These are phyloP conservation scores for Oryzias woworae DNA, from an alignment of 2,113 vertebrate species.

Conservation along the genomic window DNA sequence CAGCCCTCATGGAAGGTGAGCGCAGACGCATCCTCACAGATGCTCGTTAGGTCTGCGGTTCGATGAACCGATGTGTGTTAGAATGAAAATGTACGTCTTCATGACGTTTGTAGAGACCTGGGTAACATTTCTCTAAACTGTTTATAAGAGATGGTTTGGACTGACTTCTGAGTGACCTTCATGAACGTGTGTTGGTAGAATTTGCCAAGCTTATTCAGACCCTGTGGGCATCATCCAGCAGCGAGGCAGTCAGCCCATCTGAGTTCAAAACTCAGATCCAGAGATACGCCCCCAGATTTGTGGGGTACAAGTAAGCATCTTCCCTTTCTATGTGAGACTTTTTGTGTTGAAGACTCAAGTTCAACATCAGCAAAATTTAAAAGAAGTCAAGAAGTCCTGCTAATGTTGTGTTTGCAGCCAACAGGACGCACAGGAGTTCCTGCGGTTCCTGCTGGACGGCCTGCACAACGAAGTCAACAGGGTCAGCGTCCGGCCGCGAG, in stretches of 20 bases:
- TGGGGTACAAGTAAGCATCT: constrained; percentile 92
- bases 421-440: constrained; percentile 97
- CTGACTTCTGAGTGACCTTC: constrained; percentile 1
- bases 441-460: constrained; percentile 94
- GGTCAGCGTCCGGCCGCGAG: constrained; percentile 83
- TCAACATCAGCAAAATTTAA: background rate
- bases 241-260: constrained; percentile 91
- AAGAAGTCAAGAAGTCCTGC: too few species aligned
- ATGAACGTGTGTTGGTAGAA: constrained; percentile 75
- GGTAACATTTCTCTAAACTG: too few species aligned
- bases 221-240: constrained; percentile 90
- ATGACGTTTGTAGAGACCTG: too few species aligned
- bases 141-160: too few species aligned
- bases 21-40: background rate
- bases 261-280: constrained; percentile 99
- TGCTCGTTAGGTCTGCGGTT: too few species aligned
- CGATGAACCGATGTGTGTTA: too few species aligned
- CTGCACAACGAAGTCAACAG: constrained; percentile 96
- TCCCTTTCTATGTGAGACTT: background rate
- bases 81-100: too few species aligned
- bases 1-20: constrained; percentile 93
- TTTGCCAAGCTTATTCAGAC: constrained; percentile 95
- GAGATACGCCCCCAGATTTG: constrained; percentile 94
- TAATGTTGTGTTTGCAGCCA: constrained; percentile 77
- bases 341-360: background rate